Evolutionary conservation across 30 jellyfish, hydroid and myxozoan species (phyloP).

Genomic region (Aurelia coerulea): DNA sequence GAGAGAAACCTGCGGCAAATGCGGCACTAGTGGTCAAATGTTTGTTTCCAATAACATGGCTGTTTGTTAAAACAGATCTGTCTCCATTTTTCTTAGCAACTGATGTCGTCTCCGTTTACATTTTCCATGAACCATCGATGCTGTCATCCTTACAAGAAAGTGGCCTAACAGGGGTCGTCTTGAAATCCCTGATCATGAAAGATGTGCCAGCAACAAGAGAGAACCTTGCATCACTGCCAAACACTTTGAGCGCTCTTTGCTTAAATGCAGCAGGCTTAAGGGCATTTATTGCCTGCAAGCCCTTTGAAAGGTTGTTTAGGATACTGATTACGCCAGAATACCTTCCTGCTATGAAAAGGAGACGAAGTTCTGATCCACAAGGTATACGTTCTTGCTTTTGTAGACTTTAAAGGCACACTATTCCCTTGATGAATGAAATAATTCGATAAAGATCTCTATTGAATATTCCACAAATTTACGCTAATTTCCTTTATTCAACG

Average conservation of each 20-base stretch:
- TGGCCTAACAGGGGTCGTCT: conserved; percentile 94
- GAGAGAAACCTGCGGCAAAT: too few relatives aligned
- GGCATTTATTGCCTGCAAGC: conserved; percentile 91
- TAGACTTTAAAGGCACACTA: background rate
- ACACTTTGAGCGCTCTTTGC: conserved; percentile 97
- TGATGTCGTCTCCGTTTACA: conserved; percentile 94
- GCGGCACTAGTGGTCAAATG: too few relatives aligned
- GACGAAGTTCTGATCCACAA: conserved; percentile 98
- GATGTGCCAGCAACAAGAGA: conserved; percentile 99
- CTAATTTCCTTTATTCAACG: too few relatives aligned
- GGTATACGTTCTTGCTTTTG: conserved; percentile 28
- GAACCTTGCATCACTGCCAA: conserved; percentile 96
- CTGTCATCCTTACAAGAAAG: conserved; percentile 93
- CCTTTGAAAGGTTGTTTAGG: conserved; percentile 91
- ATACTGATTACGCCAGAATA: conserved; percentile 91
- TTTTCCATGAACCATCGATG: conserved; percentile 98
- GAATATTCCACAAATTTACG: too few relatives aligned
- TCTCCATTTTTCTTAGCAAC: conserved; percentile 68
- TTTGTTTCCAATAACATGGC: too few relatives aligned
- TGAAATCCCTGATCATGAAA: conserved; percentile 82
- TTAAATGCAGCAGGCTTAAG: conserved; percentile 91
- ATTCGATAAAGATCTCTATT: too few relatives aligned
- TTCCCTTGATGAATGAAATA: too few relatives aligned
- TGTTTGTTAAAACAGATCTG: too few relatives aligned
- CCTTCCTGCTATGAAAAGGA: conserved; percentile 96